Evolutionary conservation across 2,888 invertebrate species (phyloP).

Genomic region (Meiosimyza platycephala): DNA sequence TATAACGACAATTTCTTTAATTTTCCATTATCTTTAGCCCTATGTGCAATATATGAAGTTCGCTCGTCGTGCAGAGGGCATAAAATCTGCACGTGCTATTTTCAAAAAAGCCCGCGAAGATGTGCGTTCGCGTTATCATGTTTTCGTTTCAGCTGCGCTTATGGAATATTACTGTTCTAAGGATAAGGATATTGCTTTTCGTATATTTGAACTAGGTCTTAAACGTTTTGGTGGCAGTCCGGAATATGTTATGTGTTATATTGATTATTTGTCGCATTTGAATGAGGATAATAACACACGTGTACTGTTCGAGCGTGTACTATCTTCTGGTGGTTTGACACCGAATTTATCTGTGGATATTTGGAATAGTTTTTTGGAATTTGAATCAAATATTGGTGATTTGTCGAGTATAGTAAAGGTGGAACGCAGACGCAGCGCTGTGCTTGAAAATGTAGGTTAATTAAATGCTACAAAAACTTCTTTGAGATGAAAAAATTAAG

Average conservation of each 20-base stretch:
- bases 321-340: constrained; percentile 91
- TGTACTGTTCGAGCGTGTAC: constrained; percentile 96
- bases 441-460: constrained; percentile 82
- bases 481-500: too few species aligned
- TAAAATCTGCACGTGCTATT: constrained; percentile 93
- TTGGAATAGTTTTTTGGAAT: constrained; percentile 98
- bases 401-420: constrained; percentile 97
- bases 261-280: constrained; percentile 96
- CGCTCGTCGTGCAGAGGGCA: constrained; percentile 95
- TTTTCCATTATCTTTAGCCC: constrained; percentile 71
- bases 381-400: constrained; percentile 98
- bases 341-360: constrained; percentile 96
- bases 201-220: constrained; percentile 96
- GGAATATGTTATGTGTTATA: constrained; percentile 94
- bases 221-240: constrained; percentile 97
- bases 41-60: constrained; percentile 99
- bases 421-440: constrained; percentile 90
- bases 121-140: constrained; percentile 83
- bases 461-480: too few species aligned
- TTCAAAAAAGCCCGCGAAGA: constrained; percentile 97
- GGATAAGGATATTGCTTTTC: constrained; percentile 95
- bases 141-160: constrained; percentile 95
- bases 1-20: constrained; percentile 4
- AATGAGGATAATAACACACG: constrained; percentile 99
- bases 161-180: constrained; percentile 99